Conservation (phyloP, 2,888 invertebrate species). For the Neelides folsomi region DNA sequence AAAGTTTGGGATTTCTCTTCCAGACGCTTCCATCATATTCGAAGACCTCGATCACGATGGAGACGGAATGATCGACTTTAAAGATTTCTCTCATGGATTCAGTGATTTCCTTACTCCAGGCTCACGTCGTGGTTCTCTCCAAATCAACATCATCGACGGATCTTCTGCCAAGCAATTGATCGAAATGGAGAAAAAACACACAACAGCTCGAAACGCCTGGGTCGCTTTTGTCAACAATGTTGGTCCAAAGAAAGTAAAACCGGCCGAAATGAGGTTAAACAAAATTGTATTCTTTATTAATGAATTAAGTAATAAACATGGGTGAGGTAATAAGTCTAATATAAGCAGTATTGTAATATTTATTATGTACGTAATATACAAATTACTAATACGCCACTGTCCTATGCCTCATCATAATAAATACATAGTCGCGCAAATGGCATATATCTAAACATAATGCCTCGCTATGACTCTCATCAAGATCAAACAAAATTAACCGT, state of each 20-base stretch:
- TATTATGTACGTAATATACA: too few species aligned
- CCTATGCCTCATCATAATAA: too few species aligned
- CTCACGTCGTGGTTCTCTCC: slow-evolving; percentile 30
- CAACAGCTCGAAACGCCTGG: slow-evolving; percentile 35
- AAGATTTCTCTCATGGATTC: slow-evolving; percentile 44
- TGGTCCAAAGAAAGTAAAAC: slow-evolving; percentile 34
- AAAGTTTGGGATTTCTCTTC: slow-evolving; percentile 37
- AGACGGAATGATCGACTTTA: slow-evolving; percentile 43
- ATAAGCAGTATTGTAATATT: too few species aligned
- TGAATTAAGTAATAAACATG: background rate
- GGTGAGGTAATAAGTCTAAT: too few species aligned
- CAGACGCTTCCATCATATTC: slow-evolving; percentile 42
- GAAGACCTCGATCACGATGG: slow-evolving; percentile 43
- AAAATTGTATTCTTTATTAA: slow-evolving; percentile 1
- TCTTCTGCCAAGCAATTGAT: slow-evolving; percentile 11
- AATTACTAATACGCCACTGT: too few species aligned
- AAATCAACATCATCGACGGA: slow-evolving; percentile 18
- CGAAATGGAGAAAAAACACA: slow-evolving; percentile 34
- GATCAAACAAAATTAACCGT: too few species aligned
- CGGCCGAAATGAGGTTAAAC: slow-evolving; percentile 21
- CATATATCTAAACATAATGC: too few species aligned
- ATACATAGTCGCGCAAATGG: too few species aligned
- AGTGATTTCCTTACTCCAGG: slow-evolving; percentile 36
- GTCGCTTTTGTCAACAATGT: slow-evolving; percentile 35
- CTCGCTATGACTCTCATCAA: too few species aligned